phyloP scores from a whole-genome alignment of 35 echinoderm and acorn worm genomes.

The Amphiura filiformis region DNA sequence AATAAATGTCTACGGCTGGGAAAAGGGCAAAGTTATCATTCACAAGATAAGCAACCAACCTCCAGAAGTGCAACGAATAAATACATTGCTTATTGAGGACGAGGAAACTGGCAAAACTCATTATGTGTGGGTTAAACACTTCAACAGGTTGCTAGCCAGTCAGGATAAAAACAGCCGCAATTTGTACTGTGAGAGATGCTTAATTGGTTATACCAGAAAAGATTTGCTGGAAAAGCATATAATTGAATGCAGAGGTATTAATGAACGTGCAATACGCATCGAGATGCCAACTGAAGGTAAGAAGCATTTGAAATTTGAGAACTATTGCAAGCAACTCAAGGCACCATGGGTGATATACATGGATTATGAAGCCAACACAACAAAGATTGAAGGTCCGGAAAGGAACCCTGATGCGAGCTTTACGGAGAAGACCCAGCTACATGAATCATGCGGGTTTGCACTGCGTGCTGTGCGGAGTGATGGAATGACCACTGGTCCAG shows the following conservation, averaged over 20 bases:
- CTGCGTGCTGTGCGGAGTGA: constrained; percentile 1
- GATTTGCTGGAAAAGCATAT: constrained; percentile 12
- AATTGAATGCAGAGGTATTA: constrained; percentile 1
- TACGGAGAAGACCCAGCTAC: neutral
- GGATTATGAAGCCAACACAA: neutral
- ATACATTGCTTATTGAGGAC: constrained; percentile 19
- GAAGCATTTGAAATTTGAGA: neutral
- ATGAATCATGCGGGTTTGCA: neutral
- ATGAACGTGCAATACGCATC: neutral
- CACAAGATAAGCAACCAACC: neutral
- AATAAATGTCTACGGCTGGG: constrained; percentile 36
- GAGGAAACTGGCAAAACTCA: constrained; percentile 12
- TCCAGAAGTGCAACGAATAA: neutral
- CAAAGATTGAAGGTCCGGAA: neutral
- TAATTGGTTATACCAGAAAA: constrained; percentile 1
- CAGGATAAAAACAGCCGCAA: neutral
- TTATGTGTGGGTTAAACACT: constrained; percentile 1
- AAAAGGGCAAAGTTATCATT: constrained; percentile 9
- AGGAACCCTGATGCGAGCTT: neutral
- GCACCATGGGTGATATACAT: constrained; percentile 17
- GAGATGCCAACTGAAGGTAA: constrained; percentile 23
- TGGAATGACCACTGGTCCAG: neutral
- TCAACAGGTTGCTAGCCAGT: constrained; percentile 9
- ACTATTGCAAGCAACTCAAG: constrained; percentile 12
- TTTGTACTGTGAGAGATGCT: neutral